Base-by-base conservation (phyloP, 2,888 invertebrate species). In the Siphlonurus alternatus region DNA sequence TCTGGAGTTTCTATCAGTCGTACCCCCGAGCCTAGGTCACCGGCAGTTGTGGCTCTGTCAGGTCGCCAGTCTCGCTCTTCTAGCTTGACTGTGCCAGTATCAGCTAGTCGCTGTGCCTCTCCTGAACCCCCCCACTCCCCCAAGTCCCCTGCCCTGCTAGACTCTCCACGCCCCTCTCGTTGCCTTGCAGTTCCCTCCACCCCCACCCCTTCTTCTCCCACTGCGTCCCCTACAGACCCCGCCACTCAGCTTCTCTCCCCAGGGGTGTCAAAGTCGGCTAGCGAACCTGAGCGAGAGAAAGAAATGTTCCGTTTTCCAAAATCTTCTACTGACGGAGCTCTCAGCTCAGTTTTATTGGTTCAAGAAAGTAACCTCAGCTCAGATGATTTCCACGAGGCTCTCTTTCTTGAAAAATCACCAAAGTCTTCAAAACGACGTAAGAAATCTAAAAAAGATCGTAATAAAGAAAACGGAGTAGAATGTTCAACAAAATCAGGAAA, bases 1-100 rank as follows among this genome's bases (percentile, higher is more conserved):
- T 80, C 80, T 23, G 81, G 81, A 23, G 80, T 81, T 10, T 80
- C 80, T n/a, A 81, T 81, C 67, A 79, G 78, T 53, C 73, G 81
- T 23, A 79, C 79, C 5, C 78, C 80, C 15, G 79, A 80, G 72
- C 78, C 79, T 25, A 77, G 78, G 69, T 75, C 75, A 23, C 75
- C 77, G 22, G 75, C 75, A 10, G 67, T 69, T 24, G 67, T 68
- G 1, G 19, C 66, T n/a, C 54, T 60, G 15, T 20, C 60, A 19
- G 78, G 77, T n/a, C 71, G 78, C 67, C 76, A 77, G 71, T 76
- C 77, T 61, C 74, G 79, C 56, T 79, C 79, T 10, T 78, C 79
- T 53, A 79, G 79, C 71, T 73, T 79, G 66, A 78, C 78, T 66
- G 78, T 78, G 22, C 77, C 78, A 62, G 56, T 66, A 51, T 64